Conservation (phyloP, 2,797 vertebrate species). For the Coccyzus lansbergi region DNA sequence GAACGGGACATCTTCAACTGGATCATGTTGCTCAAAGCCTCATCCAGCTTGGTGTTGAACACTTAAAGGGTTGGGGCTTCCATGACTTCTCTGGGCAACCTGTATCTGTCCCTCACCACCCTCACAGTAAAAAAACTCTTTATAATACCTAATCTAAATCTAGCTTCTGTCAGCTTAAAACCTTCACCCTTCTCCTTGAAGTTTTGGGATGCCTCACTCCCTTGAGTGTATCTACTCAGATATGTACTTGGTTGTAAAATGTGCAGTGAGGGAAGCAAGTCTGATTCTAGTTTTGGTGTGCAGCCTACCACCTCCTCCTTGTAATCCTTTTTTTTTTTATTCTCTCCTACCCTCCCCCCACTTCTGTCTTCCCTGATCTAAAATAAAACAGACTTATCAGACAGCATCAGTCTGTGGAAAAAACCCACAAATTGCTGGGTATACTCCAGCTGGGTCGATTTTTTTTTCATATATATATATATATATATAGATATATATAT, state of each 20-base stretch:
- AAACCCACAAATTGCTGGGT: not conserved
- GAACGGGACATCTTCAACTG: too few species aligned
- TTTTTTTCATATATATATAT: not conserved
- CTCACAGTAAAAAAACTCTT: too few species aligned
- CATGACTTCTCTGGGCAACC: too few species aligned
- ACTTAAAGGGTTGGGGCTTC: too few species aligned
- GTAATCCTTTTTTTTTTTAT: not conserved
- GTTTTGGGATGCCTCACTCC: not conserved
- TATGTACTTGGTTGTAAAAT: not conserved
- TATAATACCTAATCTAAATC: too few species aligned
- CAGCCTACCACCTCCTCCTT: conserved; percentile 9
- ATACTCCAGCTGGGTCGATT: not conserved
- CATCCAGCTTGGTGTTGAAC: too few species aligned
- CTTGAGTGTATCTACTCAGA: not conserved
- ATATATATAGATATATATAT: not conserved
- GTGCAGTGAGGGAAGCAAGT: rapidly evolving
- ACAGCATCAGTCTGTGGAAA: not conserved
- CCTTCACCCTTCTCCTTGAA: rapidly evolving
- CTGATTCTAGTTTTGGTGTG: not conserved
- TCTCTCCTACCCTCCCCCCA: not conserved
- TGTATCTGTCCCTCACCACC: too few species aligned
- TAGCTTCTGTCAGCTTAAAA: too few species aligned
- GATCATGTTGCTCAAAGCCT: too few species aligned
- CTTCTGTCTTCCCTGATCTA: not conserved
- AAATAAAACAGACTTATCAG: not conserved